These are phyloP conservation scores for Pissodes strobi DNA, from an alignment of 1,140 invertebrate genomes.

Conservation along the genomic window DNA sequence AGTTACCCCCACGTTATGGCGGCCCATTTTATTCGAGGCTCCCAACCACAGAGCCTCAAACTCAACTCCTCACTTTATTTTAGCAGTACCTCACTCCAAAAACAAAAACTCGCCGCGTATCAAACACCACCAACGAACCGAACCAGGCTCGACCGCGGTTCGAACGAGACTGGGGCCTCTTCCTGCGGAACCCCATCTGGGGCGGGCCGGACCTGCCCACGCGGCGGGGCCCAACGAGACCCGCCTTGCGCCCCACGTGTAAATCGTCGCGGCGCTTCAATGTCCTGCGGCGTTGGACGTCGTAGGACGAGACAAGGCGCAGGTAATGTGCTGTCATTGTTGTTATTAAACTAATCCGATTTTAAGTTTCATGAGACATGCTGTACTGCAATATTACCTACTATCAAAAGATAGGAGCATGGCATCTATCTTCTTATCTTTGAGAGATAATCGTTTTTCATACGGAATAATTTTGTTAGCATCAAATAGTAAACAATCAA, in stretches of 20 bases:
- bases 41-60: not conserved
- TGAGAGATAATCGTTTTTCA: not conserved
- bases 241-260: constrained; percentile 10
- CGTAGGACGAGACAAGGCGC: not conserved
- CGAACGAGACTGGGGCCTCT: constrained; percentile 18
- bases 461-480: not conserved
- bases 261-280: constrained; percentile 19
- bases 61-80: constrained; percentile 7
- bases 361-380: no score
- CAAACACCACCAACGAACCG: constrained; percentile 3
- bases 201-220: constrained; percentile 22
- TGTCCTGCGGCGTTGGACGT: constrained; percentile 1
- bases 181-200: constrained; percentile 1
- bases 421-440: not conserved
- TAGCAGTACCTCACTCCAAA: constrained; percentile 3
- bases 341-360: not conserved
- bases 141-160: constrained; percentile 4
- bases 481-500: not conserved
- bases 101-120: constrained; percentile 10
- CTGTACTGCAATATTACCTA: no score
- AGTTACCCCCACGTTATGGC: constrained; percentile 12
- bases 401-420: no score
- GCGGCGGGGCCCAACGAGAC: constrained; percentile 1
- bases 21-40: constrained; percentile 5
- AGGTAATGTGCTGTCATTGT: not conserved